Evolutionary conservation across 1,140 invertebrate genomes (phyloP).

Genomic region (Brachionus paranguensis): DNA sequence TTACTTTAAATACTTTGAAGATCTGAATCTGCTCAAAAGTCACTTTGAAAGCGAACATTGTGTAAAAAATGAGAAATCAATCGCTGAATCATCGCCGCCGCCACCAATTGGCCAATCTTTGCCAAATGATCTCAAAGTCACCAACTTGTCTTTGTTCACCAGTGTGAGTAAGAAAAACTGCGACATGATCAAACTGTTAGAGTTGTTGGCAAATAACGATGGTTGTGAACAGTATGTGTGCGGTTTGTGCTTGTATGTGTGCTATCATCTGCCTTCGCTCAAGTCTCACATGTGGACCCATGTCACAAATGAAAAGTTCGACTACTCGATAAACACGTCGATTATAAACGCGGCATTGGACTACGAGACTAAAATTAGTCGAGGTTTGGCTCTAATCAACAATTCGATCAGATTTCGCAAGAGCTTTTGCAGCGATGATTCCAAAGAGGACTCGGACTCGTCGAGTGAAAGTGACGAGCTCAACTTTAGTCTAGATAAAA

Average conservation of each 20-base stretch:
- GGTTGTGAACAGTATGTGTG: conserved; percentile 53
- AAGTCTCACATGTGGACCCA: conserved; percentile 56
- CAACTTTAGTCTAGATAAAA: conserved; percentile 44
- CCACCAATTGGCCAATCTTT: too few relatives aligned
- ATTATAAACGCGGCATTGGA: conserved; percentile 55
- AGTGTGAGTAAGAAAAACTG: neutral
- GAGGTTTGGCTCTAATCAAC: neutral
- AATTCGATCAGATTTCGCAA: neutral
- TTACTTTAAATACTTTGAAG: neutral
- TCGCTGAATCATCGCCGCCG: neutral
- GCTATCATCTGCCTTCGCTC: conserved; percentile 54
- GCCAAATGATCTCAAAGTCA: neutral
- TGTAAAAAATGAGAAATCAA: neutral
- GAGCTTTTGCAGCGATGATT: neutral
- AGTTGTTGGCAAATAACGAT: neutral
- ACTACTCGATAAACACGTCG: conserved; percentile 52
- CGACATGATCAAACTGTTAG: neutral
- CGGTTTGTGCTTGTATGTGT: conserved; percentile 54
- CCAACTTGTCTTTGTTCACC: neutral
- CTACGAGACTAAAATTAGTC: conserved; percentile 45
- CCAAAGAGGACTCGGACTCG: conserved; percentile 42
- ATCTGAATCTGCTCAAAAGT: neutral
- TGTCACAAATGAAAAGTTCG: conserved; percentile 51
- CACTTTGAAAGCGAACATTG: neutral
- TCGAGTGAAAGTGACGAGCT: conserved; percentile 44